Base-by-base conservation (phyloP, 2,113 vertebrate species). In the Alethe castanea region DNA sequence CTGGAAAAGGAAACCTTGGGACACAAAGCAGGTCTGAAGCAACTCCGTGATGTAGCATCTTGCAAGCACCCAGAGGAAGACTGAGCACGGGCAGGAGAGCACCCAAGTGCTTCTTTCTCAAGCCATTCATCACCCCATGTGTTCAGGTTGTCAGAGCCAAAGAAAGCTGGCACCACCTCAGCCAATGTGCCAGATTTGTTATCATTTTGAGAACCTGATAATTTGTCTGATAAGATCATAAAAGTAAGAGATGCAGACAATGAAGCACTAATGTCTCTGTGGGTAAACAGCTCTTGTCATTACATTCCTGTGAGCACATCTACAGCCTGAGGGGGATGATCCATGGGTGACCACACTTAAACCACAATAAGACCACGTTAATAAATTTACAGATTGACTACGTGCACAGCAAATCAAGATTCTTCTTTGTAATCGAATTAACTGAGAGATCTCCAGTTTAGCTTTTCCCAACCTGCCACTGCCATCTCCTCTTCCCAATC, bases 1-100 rank as follows among this genome's bases (percentile, higher is more conserved):
- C 29, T 86, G 22, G 52, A 59, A 92, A 87, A 91, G 47, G 56
- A 91, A 95, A 77, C 44, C 40, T 14, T 47, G n/a, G 71, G 81
- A 91, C 40, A 67, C 36, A 95, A 66, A 88, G 57, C 38, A 93
- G 42, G 14, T 31, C 36, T 82, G 47, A 91, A 42, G 33, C 16
- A 82, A 45, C 16, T 35, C n/a, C 19, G n/a, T 31, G 33, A 50
- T 35, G 18, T 1, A 61, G 28, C 20, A 60, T 25, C 69, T 20
- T 57, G 83, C 45, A 81, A 56, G n/a, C 4, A 2, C 15, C 14
- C 54, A 56, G 48, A 86, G 38, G 29, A 73, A 66, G 12, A 70
- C 17, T 1, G 15, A 18, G 69, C 57, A 78, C 4, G 1, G 1
- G 20, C 36, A 64, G 16, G 38, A 83, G 19, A 2, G 1, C 11